Conservation (phyloP, 1,140 invertebrate genomes). For the Cataglyphis hispanica region DNA sequence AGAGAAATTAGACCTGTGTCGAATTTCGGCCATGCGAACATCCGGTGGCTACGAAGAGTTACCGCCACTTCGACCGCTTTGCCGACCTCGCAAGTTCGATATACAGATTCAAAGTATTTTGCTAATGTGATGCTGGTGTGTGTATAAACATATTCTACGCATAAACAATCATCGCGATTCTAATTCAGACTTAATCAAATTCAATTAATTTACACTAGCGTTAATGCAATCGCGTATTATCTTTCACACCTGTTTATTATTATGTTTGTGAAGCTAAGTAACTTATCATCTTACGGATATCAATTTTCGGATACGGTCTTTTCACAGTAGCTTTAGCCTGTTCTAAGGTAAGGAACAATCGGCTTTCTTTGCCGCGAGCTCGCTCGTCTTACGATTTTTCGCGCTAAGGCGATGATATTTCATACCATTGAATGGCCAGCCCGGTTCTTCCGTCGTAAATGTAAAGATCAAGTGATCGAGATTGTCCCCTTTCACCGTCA, state of each 20-base stretch:
- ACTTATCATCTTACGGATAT: conserved; percentile 28
- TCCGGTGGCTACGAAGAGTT: conserved; percentile 71
- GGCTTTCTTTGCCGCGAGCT: neutral
- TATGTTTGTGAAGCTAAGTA: neutral
- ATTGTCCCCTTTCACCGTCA: conserved; percentile 69
- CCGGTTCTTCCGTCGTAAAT: conserved; percentile 75
- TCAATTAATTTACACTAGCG: neutral
- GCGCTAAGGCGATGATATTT: conserved; percentile 78
- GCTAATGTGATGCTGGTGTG: no score
- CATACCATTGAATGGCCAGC: conserved; percentile 71
- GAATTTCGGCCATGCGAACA: conserved; percentile 72
- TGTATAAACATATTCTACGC: no score
- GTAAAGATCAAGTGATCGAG: conserved; percentile 80
- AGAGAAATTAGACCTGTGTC: conserved; percentile 77
- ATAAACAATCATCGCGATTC: neutral
- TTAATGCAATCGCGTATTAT: neutral
- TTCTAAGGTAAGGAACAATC: conserved; percentile 24
- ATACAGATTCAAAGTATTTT: no score
- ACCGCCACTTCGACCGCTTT: conserved; percentile 46
- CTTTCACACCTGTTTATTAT: neutral
- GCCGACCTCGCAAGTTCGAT: neutral
- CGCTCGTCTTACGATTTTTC: conserved; percentile 68
- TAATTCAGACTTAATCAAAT: neutral
- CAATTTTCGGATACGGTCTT: conserved; percentile 26
- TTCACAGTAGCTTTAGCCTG: neutral